Evolutionary conservation across 2,113 vertebrate genomes (phyloP), one percentile per base, ranked within the genome.

Genomic region (Panthera leo): DNA sequence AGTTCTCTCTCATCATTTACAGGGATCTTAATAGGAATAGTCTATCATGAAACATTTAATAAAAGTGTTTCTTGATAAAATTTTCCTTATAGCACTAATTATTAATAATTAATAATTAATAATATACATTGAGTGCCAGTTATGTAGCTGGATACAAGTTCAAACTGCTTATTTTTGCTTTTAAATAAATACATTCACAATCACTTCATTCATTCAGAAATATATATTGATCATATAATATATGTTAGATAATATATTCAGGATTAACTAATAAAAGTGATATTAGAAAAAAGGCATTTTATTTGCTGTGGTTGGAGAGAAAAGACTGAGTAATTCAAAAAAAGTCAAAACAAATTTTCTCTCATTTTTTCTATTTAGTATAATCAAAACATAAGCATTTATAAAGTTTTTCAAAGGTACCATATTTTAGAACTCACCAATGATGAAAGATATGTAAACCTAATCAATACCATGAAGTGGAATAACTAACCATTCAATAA

Each of bases 401-500:
- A 29, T 27, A 80, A 70, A 12, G 36, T 68, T 73, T 85, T 93
- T 91, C 39, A 63, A 89, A 5, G 55, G 34, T 23, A 79, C 1
- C 5, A 63, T 65, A 94, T 39, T 75, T 88, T 58, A 67, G 63
- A 88, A 94, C 4, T 75, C 9, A 80, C 1, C 21, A 67, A 61
- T 9, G 29, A 42, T 96, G 4, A 73, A 85, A 79, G 53, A 67
- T 45, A 67, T 0, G 11, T 71, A 55, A 55, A 83, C 5, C 65
- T 88, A 68, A 58, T n/a, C 70, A 73, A 84, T 70, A 89, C 7
- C 27, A 67, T 67, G 7, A 93, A 93, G 96, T 39, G 7, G 25
- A 34, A 85, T 25, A 63, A 95, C 4, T 48, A 75, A 93, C 16
- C n/a, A 94, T 42, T 91, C 31, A 76, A 58, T 83, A 97, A 94